These are phyloP conservation scores for Agrochola circellaris DNA, from an alignment of 2,888 invertebrate genomes.

Conservation along the genomic window DNA sequence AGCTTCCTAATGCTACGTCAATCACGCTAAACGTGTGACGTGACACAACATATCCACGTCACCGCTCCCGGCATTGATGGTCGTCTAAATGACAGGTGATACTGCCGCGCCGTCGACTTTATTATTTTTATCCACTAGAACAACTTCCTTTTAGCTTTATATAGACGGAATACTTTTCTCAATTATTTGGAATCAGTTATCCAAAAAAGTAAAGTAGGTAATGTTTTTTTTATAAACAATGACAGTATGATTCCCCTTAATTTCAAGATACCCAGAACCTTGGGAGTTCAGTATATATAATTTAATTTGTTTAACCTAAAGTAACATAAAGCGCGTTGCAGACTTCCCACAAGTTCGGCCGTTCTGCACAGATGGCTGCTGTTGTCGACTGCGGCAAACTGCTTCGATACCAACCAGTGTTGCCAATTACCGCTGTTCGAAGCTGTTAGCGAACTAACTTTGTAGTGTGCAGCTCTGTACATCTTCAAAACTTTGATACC, in stretches of 20 bases:
- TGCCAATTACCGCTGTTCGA: constrained; percentile 29
- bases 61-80: not conserved
- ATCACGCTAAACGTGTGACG: constrained; percentile 8
- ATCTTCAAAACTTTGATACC: not conserved
- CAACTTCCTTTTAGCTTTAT: not conserved
- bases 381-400: constrained; percentile 22
- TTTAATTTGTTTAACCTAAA: constrained; percentile 4
- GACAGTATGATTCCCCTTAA: not conserved
- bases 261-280: not conserved
- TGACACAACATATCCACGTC: constrained; percentile 10
- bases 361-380: constrained; percentile 41
- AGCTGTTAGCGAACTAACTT: constrained; percentile 31
- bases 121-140: constrained; percentile 12
- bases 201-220: not conserved
- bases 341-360: constrained; percentile 40
- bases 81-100: not conserved
- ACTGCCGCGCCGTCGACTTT: not conserved
- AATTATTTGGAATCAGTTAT: not conserved
- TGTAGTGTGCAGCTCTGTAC: constrained; percentile 13
- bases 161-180: not conserved
- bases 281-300: not conserved
- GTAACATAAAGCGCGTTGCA: constrained; percentile 1
- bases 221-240: not conserved
- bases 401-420: constrained; percentile 33
- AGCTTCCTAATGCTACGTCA: not conserved